phyloP scores from a whole-genome alignment of 2,113 vertebrate species.

The Phylloscopus whistleri region DNA sequence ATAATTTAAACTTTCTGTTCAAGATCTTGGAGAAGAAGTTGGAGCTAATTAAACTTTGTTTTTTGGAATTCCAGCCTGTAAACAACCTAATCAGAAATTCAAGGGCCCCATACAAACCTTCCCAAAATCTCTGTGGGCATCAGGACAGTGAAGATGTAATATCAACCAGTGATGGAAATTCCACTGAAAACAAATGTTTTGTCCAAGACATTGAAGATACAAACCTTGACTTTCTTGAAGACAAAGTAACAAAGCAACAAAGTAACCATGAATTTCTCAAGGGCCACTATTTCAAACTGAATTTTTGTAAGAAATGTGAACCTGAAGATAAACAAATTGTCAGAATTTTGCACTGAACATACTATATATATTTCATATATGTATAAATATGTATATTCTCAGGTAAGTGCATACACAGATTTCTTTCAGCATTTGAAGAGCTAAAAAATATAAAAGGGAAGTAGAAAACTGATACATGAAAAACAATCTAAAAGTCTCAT shows the following conservation, averaged over 20 bases:
- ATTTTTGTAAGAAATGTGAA: not conserved
- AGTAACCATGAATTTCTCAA: not conserved
- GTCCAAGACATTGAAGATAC: not conserved
- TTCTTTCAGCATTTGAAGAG: not conserved
- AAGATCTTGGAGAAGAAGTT: not conserved
- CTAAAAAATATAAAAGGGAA: not conserved
- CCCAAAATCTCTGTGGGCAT: not conserved
- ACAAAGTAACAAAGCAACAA: not conserved
- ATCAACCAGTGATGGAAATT: not conserved
- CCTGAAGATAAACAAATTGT: not conserved
- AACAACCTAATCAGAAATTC: not conserved
- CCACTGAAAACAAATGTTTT: not conserved
- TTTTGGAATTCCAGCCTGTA: not conserved
- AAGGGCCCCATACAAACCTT: not conserved
- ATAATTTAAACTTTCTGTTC: not conserved
- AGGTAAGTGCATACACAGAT: not conserved
- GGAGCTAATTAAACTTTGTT: not conserved
- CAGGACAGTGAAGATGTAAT: not conserved
- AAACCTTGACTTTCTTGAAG: not conserved
- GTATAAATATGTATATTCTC: not conserved
- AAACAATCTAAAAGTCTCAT: not conserved
- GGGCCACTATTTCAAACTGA: not conserved
- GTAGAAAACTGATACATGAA: not conserved
- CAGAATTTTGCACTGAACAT: not conserved
- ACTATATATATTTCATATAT: not conserved